Conservation (phyloP, 2,888 invertebrate species). For the Maniola hyperantus region DNA sequence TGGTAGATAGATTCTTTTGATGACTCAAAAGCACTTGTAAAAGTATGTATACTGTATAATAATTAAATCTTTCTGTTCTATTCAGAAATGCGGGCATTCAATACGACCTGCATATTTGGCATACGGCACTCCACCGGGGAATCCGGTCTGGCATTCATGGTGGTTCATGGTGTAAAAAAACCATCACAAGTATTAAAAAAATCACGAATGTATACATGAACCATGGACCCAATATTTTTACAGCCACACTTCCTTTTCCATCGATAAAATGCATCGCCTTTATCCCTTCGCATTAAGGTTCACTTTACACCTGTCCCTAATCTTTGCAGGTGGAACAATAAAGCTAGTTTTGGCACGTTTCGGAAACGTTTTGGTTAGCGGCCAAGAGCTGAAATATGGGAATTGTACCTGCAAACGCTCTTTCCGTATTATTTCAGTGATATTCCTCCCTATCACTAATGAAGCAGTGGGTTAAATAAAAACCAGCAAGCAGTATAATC, state of each 20-base stretch:
- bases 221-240: slow-evolving; percentile 2
- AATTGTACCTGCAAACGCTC: slow-evolving; percentile 24
- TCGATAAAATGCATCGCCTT: not conserved
- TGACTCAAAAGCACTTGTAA: too few species aligned
- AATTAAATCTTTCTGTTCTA: too few species aligned
- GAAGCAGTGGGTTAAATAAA: too few species aligned
- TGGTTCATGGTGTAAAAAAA: too few species aligned
- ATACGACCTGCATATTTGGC: too few species aligned
- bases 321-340: slow-evolving; percentile 23
- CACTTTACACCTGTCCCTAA: slow-evolving; percentile 15
- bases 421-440: slow-evolving; percentile 21
- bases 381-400: slow-evolving; percentile 33
- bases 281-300: slow-evolving; percentile 9
- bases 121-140: too few species aligned
- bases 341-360: slow-evolving; percentile 26
- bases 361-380: slow-evolving; percentile 26
- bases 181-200: not conserved
- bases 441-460: slow-evolving; percentile 2
- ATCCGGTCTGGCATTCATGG: too few species aligned
- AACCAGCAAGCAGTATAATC: too few species aligned
- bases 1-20: not conserved
- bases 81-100: too few species aligned
- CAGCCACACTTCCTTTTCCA: not conserved
- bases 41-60: too few species aligned
- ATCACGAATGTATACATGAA: not conserved